Evolutionary conservation across 2,113 vertebrate genomes (phyloP).

Genomic region (Oplegnathus fasciatus): DNA sequence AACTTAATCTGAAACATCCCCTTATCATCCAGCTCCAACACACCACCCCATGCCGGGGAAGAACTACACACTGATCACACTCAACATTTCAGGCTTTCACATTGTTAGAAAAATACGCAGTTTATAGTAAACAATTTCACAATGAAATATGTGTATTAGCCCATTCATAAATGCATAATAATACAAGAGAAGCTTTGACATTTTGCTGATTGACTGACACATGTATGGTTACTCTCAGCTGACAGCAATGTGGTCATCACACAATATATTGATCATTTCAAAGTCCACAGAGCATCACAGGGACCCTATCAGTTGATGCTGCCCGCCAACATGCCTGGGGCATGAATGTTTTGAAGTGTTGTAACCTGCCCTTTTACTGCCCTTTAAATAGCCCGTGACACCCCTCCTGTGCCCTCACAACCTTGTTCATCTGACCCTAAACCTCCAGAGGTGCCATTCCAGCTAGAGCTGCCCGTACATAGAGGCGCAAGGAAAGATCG

Average conservation of each 20-base stretch:
- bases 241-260: constrained; percentile 10
- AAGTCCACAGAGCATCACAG: constrained; percentile 43
- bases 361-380: constrained; percentile 66
- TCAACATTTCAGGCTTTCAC: neutral
- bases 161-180: neutral
- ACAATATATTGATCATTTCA: constrained; percentile 38
- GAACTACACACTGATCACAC: neutral
- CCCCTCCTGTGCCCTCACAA: constrained; percentile 33
- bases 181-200: neutral
- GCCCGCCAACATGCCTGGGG: constrained; percentile 39
- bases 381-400: constrained; percentile 65
- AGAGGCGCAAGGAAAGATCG: neutral
- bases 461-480: constrained; percentile 6
- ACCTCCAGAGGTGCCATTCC: constrained; percentile 54
- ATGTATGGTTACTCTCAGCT: neutral
- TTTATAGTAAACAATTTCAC: neutral
- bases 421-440: constrained; percentile 44
- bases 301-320: neutral
- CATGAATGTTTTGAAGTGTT: constrained; percentile 67
- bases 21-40: constrained; percentile 60
- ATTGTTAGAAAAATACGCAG: neutral
- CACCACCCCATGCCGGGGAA: neutral
- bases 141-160: neutral
- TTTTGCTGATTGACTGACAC: neutral
- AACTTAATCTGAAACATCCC: constrained; percentile 46